phyloP scores from a whole-genome alignment of 2,113 vertebrate genomes.

The Puntigrus tetrazona region DNA sequence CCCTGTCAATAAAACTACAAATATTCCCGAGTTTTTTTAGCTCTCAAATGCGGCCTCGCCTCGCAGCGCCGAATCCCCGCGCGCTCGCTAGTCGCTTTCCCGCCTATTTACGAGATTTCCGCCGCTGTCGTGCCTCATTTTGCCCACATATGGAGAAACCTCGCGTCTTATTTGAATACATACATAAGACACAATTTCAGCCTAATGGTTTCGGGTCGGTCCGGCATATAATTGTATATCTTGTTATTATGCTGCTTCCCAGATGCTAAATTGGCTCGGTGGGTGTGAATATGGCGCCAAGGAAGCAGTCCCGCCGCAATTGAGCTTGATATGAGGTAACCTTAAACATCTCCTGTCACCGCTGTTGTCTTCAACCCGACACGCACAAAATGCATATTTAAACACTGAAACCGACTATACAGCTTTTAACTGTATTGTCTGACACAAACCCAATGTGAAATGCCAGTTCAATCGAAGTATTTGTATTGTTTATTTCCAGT shows the following conservation, averaged over 20 bases:
- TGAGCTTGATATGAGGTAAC: slow-evolving; percentile 63
- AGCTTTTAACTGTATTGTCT: not conserved
- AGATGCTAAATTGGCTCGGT: slow-evolving; percentile 69
- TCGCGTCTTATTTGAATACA: slow-evolving; percentile 51
- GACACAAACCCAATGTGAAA: not conserved
- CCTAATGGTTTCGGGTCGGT: slow-evolving; percentile 68
- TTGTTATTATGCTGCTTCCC: slow-evolving; percentile 65
- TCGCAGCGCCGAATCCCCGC: not conserved
- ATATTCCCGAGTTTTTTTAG: slow-evolving; percentile 4
- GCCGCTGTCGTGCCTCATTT: slow-evolving; percentile 59
- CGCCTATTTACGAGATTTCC: slow-evolving; percentile 9
- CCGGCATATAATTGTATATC: slow-evolving; percentile 70
- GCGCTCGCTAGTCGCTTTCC: not conserved
- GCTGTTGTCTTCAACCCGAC: slow-evolving; percentile 57
- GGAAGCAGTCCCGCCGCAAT: slow-evolving; percentile 61
- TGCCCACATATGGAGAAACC: slow-evolving; percentile 54
- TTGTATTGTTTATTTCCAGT: not conserved
- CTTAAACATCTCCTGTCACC: slow-evolving; percentile 59
- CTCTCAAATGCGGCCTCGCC: slow-evolving; percentile 9
- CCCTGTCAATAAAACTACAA: slow-evolving; percentile 36
- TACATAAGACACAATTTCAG: slow-evolving; percentile 45
- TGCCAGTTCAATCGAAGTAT: not conserved
- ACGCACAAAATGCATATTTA: not conserved
- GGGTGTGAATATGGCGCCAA: slow-evolving; percentile 59
- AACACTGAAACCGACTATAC: not conserved